Evolutionary conservation across 2,888 invertebrate genomes (phyloP).

Genomic region (Lumbricus terrestris): DNA sequence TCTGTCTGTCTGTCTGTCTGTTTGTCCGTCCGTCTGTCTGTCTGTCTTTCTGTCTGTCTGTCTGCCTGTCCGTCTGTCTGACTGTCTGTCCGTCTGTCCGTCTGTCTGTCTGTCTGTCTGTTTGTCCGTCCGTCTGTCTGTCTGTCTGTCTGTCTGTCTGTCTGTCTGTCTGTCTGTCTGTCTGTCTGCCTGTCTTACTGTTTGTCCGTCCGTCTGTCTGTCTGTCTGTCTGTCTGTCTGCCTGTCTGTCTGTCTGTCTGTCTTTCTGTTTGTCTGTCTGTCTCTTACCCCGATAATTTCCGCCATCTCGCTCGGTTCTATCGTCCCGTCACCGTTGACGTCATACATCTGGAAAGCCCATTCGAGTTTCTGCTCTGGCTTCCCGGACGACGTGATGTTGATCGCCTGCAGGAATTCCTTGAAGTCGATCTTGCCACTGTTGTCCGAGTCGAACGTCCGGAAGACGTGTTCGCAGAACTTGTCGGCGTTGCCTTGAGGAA

Average conservation of each 20-base stretch:
- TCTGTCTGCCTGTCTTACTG: too few species aligned
- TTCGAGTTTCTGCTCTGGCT: constrained; percentile 58
- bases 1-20: too few species aligned
- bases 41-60: too few species aligned
- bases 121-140: too few species aligned
- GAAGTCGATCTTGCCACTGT: constrained; percentile 59
- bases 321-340: constrained; percentile 59
- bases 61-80: too few species aligned
- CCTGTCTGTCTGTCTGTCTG: not conserved
- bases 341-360: constrained; percentile 61
- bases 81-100: too few species aligned
- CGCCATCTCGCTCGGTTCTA: constrained; percentile 58
- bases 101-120: too few species aligned
- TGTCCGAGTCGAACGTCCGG: constrained; percentile 80
- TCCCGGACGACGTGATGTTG: constrained; percentile 59
- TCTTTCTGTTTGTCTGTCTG: not conserved
- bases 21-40: too few species aligned
- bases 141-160: too few species aligned
- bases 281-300: constrained; percentile 57
- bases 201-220: not conserved
- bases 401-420: constrained; percentile 59
- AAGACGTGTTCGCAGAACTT: constrained; percentile 98
- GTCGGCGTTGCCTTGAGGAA: constrained; percentile 89
- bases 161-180: too few species aligned
- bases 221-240: not conserved